phyloP scores from a whole-genome alignment of 2,888 invertebrate genomes.

The Platerodrilus igneus region DNA sequence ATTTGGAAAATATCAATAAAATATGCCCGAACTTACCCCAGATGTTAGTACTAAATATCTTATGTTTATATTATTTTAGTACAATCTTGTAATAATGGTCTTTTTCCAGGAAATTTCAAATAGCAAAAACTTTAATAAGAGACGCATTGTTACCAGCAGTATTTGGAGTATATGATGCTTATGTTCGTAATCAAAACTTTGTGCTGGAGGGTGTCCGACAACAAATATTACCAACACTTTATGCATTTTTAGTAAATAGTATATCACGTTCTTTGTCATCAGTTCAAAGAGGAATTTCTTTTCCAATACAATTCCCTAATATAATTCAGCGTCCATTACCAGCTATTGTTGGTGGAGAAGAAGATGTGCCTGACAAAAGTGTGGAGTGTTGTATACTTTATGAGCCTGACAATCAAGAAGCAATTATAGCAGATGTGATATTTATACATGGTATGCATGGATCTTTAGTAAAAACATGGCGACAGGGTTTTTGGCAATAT shows the following conservation, averaged over 20 bases:
- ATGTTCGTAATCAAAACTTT: slow-evolving; percentile 41
- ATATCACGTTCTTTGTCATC: slow-evolving; percentile 44
- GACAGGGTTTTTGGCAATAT: slow-evolving; percentile 65
- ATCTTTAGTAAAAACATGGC: slow-evolving; percentile 77
- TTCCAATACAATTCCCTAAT: slow-evolving; percentile 26
- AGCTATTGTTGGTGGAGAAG: slow-evolving; percentile 9
- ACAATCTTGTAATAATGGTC: too few species aligned
- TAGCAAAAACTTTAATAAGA: slow-evolving; percentile 39
- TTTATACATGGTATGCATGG: slow-evolving; percentile 80
- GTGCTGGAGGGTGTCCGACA: slow-evolving; percentile 40
- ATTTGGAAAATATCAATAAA: too few species aligned
- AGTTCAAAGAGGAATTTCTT: slow-evolving; percentile 40
- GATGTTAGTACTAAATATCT: too few species aligned
- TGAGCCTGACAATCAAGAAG: slow-evolving; percentile 34
- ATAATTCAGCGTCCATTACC: slow-evolving; percentile 3
- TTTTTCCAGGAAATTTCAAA: slow-evolving; percentile 42
- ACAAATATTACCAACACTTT: slow-evolving; percentile 41
- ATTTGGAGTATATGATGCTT: slow-evolving; percentile 41
- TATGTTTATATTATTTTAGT: too few species aligned
- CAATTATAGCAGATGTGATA: slow-evolving; percentile 61
- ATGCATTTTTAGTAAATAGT: slow-evolving; percentile 44
- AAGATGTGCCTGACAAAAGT: slow-evolving; percentile 38
- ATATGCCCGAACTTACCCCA: too few species aligned
- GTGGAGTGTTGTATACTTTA: slow-evolving; percentile 44
- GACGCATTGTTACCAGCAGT: slow-evolving; percentile 42